Base-by-base conservation (phyloP, 2,888 invertebrate species). In the Monoplex corrugatus region DNA sequence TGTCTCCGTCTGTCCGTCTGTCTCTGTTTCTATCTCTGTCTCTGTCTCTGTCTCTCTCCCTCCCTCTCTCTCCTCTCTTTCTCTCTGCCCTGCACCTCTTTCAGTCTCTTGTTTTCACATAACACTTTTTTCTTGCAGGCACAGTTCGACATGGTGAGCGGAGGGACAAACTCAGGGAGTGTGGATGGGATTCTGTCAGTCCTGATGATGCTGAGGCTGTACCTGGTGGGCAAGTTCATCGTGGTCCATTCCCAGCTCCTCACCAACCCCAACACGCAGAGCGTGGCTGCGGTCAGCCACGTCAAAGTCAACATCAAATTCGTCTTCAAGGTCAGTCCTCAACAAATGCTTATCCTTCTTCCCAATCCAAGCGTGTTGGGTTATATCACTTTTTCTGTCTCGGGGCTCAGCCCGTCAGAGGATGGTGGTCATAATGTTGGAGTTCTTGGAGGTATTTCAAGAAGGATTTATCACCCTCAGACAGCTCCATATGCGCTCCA, bases 221-320 rank as follows among this genome's bases (percentile, higher is more conserved):
- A 95, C 89, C 90, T 94, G n/a, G 92, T 94, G 13, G 93, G 94
- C n/a, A 93, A 93, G 89, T 94, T 94, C 86, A 92, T 94, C 1
- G 94, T 95, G 16, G 94, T 93, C 0, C 94, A 95, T 75, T 94
- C 94, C 87, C 91, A 92, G 35, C 90, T 95, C 5, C 91, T 94
- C 16, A 94, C 94, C 6, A 93, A 94, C 83, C 92, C 93, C 19
- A 93, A 93, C 13, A 94, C 93, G 0, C 93, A 93, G 86, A 94
- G 93, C 68, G 93, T 95, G 38, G 93, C 94, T 75, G 94, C 94
- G 23, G 90, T 94, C 23, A 94, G 94, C 83, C 93, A 93, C 86
- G 93, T 94, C 10, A 95, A 94, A 90, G 94, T 95, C 40, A 93
- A 94, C 89, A 92, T 93, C 43, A 89, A 92, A 86, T 95, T 95